phyloP scores from a whole-genome alignment of 2,797 vertebrate species.

The Danio jaintianensis region DNA sequence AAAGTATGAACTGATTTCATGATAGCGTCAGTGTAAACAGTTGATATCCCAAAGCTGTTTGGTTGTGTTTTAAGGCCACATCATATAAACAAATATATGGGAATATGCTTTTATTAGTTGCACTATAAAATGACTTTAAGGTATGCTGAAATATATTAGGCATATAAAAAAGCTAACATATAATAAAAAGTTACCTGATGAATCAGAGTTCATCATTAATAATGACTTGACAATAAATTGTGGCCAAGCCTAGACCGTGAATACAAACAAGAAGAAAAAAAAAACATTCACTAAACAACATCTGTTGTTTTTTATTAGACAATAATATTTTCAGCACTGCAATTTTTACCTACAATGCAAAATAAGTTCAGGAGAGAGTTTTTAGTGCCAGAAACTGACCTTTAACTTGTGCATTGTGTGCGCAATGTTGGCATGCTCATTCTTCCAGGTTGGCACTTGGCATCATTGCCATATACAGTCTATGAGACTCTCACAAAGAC shows the following conservation, averaged over 20 bases:
- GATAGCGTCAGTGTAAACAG: not conserved
- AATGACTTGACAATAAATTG: not conserved
- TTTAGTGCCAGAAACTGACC: not conserved
- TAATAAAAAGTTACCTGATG: not conserved
- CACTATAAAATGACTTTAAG: not conserved
- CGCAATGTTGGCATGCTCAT: slow-evolving; percentile 21
- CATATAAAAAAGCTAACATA: too few species aligned
- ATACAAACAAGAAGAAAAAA: not conserved
- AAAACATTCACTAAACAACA: not conserved
- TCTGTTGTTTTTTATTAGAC: not conserved
- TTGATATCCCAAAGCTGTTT: not conserved
- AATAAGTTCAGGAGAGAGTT: not conserved
- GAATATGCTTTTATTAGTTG: not conserved
- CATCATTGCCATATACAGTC: slow-evolving; percentile 32
- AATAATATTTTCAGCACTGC: too few species aligned
- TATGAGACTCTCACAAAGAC: slow-evolving; percentile 59
- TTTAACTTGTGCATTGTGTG: slow-evolving; percentile 1
- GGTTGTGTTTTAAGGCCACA: not conserved
- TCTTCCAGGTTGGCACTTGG: slow-evolving; percentile 24
- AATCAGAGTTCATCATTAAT: not conserved
- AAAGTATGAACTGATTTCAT: slow-evolving; percentile 41
- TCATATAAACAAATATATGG: not conserved
- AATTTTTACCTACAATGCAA: not conserved
- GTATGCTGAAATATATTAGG: not conserved
- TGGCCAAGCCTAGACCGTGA: not conserved